A percentile compares a stretch with the other conserved stretches of the same genome.
Conservation (phyloP, 2,113 vertebrate species). For the Oreochromis spilurus region DNA sequence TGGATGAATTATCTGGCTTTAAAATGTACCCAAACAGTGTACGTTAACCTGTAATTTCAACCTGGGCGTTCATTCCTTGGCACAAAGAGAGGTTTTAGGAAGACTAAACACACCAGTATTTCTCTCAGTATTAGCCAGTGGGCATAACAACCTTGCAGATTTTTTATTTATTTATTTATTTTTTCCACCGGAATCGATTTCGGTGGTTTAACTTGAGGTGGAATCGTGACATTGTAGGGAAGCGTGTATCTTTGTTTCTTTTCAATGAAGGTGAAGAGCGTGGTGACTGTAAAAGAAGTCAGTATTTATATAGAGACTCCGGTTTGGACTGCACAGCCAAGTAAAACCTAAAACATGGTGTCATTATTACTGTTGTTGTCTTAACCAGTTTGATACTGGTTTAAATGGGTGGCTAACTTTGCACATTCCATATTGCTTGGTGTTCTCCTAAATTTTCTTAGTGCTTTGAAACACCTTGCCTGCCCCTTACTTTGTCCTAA, state of each 20-base stretch:
- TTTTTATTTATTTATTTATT: background rate
- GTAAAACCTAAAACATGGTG: background rate
- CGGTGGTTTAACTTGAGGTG: background rate
- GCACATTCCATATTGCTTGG: background rate
- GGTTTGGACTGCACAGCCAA: background rate
- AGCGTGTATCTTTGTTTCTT: background rate
- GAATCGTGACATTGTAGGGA: background rate
- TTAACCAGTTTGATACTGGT: background rate
- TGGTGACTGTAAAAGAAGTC: background rate
- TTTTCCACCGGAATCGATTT: slow-evolving; percentile 10
- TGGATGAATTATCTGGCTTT: slow-evolving; percentile 1
- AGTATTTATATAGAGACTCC: background rate
- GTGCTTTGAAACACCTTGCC: background rate
- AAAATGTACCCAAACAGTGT: slow-evolving; percentile 37
- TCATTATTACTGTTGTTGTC: background rate
- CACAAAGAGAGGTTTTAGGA: slow-evolving; percentile 52
- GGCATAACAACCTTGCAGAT: slow-evolving; percentile 30
- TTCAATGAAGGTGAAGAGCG: background rate
- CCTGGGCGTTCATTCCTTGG: slow-evolving; percentile 48
- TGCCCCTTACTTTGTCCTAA: slow-evolving; percentile 11
- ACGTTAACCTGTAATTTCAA: slow-evolving; percentile 50
- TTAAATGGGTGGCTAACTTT: background rate
- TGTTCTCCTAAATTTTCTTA: background rate
- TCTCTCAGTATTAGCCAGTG: slow-evolving; percentile 12
- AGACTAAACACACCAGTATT: slow-evolving; percentile 14